Base-by-base conservation (phyloP, 1,140 invertebrate genomes). In the Drosophila seguyi region DNA sequence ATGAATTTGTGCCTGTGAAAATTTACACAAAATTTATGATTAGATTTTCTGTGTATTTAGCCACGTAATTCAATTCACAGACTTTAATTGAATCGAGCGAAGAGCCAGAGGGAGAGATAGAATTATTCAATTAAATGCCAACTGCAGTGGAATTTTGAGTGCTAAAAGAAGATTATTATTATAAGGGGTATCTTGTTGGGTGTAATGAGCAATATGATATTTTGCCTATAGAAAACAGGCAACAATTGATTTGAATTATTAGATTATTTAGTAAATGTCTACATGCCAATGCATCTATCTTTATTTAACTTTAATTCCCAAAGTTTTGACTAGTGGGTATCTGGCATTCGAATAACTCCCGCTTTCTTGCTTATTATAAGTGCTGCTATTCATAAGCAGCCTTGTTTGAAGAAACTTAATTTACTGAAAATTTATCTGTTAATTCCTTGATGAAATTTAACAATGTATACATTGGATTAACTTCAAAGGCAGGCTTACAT, bases 31-130 rank as follows among this genome's bases (percentile, higher is more conserved):
- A 72, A 45, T 72, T 57, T 71, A 58, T 72, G 66, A 72, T 72
- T 72, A 57, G 50, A 47, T 72, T 71, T 71, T 71, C 68, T 72
- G 52, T 57, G 66, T 72, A 31, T 39, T 71, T 58, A 58, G 50
- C 42, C 36, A 58, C 22, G 52, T 39, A 71, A 72, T 72, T 72
- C 53, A 50, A 58, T 72, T 71, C 48, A 55, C 36, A 59, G 27
- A 47, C 42, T 39, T 71, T 25, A 71, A 69, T 71, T 71, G 48
- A 57, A 69, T 39, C 13, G n/a, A 39, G 20, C 31, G 18, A n/a
- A 22, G 31, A 16, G 31, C 8, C 4, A 1, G 31, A n/a, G 29
- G 6, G 31, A 8, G 18, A 39, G 16, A 31, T 18, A n/a, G 42
- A 48, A 42, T 75, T 50, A 75, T 75, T 25, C 27, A 75, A 59